Conservation (phyloP, 1,140 invertebrate species). For the Maconellicoccus hirsutus region DNA sequence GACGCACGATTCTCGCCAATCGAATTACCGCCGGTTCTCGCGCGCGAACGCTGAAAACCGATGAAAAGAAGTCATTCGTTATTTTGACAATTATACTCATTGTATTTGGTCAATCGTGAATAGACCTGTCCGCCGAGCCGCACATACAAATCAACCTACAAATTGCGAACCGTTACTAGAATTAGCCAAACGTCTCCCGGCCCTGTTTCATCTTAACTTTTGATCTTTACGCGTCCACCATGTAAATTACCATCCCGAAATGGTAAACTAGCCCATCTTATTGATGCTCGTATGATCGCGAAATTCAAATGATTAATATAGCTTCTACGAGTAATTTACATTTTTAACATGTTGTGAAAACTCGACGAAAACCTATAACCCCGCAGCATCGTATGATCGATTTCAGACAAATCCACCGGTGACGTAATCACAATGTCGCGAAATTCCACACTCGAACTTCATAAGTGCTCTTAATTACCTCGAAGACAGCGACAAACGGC, state of each 20-base stretch:
- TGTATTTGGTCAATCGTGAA: conserved; percentile 1
- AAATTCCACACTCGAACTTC: background rate
- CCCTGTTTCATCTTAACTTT: background rate
- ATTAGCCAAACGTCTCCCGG: background rate
- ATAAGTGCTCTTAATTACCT: background rate
- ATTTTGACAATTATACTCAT: background rate
- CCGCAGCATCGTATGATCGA: background rate
- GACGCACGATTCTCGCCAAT: too few relatives aligned
- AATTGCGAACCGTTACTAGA: background rate
- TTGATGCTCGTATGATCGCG: background rate
- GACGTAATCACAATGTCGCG: background rate
- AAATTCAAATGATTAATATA: background rate
- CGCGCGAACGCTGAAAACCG: background rate
- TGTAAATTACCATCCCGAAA: background rate
- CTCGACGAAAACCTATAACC: background rate
- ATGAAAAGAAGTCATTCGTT: background rate
- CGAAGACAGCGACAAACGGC: background rate
- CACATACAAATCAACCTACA: background rate
- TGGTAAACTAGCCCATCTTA: background rate
- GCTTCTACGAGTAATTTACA: background rate
- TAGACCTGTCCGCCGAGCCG: background rate
- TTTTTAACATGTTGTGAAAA: background rate
- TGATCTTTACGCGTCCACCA: background rate
- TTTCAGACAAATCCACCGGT: background rate
- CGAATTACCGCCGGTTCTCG: too few relatives aligned